Conservation (phyloP, 2,113 vertebrate genomes). For the Gasterosteus nipponicus region DNA sequence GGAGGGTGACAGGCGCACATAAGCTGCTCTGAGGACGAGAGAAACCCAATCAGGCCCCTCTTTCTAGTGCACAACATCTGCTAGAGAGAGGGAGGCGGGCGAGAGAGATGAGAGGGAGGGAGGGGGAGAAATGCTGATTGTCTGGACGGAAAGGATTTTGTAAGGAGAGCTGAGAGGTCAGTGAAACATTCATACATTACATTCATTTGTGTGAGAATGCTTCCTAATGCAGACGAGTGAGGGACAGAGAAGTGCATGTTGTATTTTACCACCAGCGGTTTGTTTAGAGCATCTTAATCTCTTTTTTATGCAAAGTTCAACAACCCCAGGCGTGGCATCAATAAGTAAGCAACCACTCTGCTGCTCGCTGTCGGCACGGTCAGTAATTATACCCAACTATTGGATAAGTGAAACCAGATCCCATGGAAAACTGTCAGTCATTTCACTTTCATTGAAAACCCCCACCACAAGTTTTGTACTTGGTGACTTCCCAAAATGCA, state of each 20-base stretch:
- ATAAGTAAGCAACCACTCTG: constrained; percentile 72
- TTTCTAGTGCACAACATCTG: constrained; percentile 57
- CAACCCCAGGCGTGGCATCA: constrained; percentile 63
- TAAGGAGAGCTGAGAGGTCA: constrained; percentile 38
- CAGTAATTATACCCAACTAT: constrained; percentile 73
- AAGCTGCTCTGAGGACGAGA: constrained; percentile 55
- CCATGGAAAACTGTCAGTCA: constrained; percentile 31
- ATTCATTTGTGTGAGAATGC: too few relatives aligned
- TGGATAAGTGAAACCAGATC: constrained; percentile 60
- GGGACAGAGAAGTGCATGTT: constrained; percentile 12
- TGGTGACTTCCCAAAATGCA: not conserved
- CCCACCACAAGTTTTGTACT: not conserved
- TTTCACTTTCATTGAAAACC: constrained; percentile 58
- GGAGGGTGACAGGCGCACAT: constrained; percentile 56
- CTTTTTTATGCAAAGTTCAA: constrained; percentile 42
- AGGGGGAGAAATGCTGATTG: constrained; percentile 15
- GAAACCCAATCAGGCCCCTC: constrained; percentile 70
- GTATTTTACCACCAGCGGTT: not conserved
- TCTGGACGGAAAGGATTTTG: constrained; percentile 20
- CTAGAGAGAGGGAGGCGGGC: constrained; percentile 37
- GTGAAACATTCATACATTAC: constrained; percentile 54
- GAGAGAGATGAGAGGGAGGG: constrained; percentile 22
- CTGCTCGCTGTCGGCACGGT: constrained; percentile 34
- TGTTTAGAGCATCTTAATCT: constrained; percentile 56
- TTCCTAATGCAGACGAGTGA: too few relatives aligned